These are phyloP conservation scores for Coregonus sp. DNA, from an alignment of 2,797 vertebrate genomes.

Conservation along the genomic window DNA sequence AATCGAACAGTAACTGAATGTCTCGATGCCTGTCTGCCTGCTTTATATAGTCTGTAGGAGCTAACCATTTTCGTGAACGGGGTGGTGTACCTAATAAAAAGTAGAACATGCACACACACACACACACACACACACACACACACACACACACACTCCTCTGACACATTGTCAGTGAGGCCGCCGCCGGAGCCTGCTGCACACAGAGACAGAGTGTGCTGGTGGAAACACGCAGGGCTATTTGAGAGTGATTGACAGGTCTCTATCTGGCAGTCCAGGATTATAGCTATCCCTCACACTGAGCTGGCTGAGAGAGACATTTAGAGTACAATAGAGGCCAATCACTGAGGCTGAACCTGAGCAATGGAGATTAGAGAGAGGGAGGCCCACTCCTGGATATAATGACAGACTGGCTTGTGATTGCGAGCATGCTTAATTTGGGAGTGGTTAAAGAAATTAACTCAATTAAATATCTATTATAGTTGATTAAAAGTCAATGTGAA, in stretches of 20 bases:
- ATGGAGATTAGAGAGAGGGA: not conserved
- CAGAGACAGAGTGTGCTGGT: not conserved
- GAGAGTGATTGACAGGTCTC: constrained; percentile 35
- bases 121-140: constrained; percentile 8
- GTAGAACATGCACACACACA: constrained; percentile 6
- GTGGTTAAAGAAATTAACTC: too few relatives aligned
- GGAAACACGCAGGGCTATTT: constrained; percentile 9
- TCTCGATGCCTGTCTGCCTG: too few relatives aligned
- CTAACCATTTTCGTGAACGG: not conserved
- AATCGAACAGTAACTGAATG: too few relatives aligned
- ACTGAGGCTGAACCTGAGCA: too few relatives aligned
- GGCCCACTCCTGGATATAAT: not conserved
- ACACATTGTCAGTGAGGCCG: not conserved
- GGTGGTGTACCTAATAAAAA: too few relatives aligned
- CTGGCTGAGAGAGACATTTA: not conserved
- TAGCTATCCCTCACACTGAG: constrained; percentile 33
- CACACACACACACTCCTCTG: not conserved
- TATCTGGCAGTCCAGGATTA: constrained; percentile 27
- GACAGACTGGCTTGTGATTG: not conserved
- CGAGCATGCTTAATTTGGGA: too few relatives aligned
- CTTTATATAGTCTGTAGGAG: too few relatives aligned
- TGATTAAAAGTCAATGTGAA: too few relatives aligned
- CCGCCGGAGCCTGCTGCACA: not conserved
- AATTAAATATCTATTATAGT: too few relatives aligned
- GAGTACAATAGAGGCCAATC: not conserved